A percentile compares a stretch with the other conserved stretches of the same genome.
Conservation (phyloP, 2,113 vertebrate genomes). For the Catharus minimus region DNA sequence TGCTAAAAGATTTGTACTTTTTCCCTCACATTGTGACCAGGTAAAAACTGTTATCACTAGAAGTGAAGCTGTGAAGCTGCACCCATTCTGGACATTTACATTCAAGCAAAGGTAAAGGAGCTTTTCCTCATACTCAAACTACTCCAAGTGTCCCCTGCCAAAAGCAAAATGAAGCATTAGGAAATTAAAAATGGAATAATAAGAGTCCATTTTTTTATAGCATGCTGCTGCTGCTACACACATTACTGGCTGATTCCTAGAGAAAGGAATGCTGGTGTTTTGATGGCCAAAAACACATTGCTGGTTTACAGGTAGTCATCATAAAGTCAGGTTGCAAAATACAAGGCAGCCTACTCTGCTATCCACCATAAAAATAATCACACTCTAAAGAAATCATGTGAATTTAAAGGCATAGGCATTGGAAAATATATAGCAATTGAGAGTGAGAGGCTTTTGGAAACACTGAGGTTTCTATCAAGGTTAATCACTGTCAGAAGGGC, state of each 20-base stretch:
- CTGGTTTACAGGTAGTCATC: not conserved
- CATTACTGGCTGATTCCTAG: not conserved
- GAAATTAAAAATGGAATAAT: not conserved
- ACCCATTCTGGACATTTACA: not conserved
- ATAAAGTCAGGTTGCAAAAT: not conserved
- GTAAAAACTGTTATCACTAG: not conserved
- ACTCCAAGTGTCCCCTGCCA: not conserved
- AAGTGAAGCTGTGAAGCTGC: not conserved
- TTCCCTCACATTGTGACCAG: not conserved
- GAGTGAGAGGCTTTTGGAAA: not conserved
- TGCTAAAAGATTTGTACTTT: not conserved
- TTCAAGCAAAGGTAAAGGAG: not conserved
- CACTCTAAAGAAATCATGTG: not conserved
- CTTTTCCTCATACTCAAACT: not conserved
- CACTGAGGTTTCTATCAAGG: not conserved
- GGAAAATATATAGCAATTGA: not conserved
- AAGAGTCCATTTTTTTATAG: not conserved
- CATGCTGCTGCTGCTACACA: fast-evolving
- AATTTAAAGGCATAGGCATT: not conserved
- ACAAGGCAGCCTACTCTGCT: not conserved
- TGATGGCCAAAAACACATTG: not conserved
- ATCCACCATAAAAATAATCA: not conserved
- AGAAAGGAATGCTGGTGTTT: not conserved
- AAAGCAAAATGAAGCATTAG: not conserved
- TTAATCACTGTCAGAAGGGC: not conserved